Percentiles rank a stretch among this genome's conserved stretches.
These are phyloP conservation scores for Sterna hirundo DNA, from an alignment of 2,113 vertebrate species.

Conservation along the genomic window DNA sequence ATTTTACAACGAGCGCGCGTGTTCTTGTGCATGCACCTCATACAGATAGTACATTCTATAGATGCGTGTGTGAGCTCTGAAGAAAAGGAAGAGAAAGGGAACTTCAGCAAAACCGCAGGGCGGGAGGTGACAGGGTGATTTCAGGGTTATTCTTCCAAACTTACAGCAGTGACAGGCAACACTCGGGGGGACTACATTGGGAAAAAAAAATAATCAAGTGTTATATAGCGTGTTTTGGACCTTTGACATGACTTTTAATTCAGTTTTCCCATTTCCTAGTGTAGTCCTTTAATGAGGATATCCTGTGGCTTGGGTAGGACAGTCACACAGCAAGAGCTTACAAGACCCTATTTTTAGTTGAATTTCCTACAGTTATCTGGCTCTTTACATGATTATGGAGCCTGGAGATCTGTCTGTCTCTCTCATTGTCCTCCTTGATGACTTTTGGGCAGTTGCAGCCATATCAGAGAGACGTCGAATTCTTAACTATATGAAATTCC, in stretches of 20 bases:
- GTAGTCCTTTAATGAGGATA: background rate
- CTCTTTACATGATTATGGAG: background rate
- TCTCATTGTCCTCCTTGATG: background rate
- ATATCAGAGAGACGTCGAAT: background rate
- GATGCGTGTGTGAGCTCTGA: background rate
- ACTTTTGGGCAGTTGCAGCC: background rate
- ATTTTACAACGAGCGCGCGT: accelerated
- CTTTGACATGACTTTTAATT: background rate
- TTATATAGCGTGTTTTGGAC: background rate
- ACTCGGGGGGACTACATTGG: background rate
- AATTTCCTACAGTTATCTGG: background rate
- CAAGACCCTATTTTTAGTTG: background rate
- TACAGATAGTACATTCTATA: background rate
- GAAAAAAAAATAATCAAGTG: background rate
- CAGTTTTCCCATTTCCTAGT: background rate
- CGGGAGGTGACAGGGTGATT: background rate
- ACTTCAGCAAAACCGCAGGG: background rate
- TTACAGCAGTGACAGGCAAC: background rate
- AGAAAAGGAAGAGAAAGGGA: background rate
- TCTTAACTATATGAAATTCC: background rate
- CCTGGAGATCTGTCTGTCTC: background rate
- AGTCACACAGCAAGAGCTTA: background rate
- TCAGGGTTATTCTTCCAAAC: background rate
- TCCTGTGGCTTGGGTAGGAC: background rate
- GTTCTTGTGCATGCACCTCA: background rate